Evolutionary conservation across 2,797 vertebrate genomes (phyloP), one percentile per base, ranked within the genome.

Genomic region (Rhinogobio ventralis): DNA sequence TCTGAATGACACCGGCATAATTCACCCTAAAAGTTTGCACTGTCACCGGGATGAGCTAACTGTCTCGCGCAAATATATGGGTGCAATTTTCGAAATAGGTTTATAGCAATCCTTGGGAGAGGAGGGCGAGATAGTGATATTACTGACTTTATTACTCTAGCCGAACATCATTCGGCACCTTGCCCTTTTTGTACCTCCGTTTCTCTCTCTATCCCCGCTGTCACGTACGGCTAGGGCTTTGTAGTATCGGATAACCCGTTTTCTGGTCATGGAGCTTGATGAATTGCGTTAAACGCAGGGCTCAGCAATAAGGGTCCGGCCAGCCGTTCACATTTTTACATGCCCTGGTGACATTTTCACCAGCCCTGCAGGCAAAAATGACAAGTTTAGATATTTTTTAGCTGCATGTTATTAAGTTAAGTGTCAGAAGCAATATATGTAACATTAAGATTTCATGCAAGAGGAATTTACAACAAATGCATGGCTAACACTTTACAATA

Each of bases 51-150:
- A 95, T 90, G 94, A 94, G 93, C 94, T 91, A 91, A 95, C 93
- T 94, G 94, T 95, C 95, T 90, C 84, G 86, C 11, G 79, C 90
- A 92, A 94, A 96, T 95, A 94, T 95, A 95, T 94, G 94, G 93
- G 78, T 88, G 94, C 94, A 95, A 95, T 96, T 95, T 95, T 94
- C 90, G 77, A 95, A 96, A 95, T 95, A 94, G 95, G 93, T 95
- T 95, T 95, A 95, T 94, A 93, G 95, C 94, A 92, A 94, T 95
- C 94, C 94, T 94, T 94, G 92, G 92, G 95, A 94, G 94, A 94
- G 92, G 92, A 94, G 91, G 90, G 93, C 89, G 90, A 95, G 94
- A 94, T 94, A 93, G 95, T 89, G 93, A 95, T 95, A 96, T 95
- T 94, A 95, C 94, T 90, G 92, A 94, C 94, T 95, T 95, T 95